Evolutionary conservation across 2,888 invertebrate genomes (phyloP), one percentile per base, ranked within the genome.

Genomic region (Hoplodrina ambigua): DNA sequence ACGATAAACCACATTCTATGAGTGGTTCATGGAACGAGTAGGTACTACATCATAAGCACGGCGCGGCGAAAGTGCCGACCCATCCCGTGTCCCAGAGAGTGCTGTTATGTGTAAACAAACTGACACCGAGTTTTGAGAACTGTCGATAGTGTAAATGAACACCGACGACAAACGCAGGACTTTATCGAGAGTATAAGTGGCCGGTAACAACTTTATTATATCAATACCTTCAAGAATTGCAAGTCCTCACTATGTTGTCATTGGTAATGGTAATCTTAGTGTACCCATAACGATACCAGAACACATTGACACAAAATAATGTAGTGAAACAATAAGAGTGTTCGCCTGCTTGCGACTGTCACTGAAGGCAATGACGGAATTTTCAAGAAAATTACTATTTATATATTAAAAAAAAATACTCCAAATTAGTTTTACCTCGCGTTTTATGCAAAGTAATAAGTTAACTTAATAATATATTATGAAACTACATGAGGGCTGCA

Each of bases 51-150:
- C 46, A 61, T 57, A 78, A 82, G 52, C 61, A 72, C 62, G 53
- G 68, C 72, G 68, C 74, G 63, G 71, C 65, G 70, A 80, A 63
- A 65, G 75, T 75, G 61, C 57, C 70, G 69, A 67, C 79, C 83
- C 81, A 75, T 75, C 83, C 61, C 63, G 70, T 65, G 78, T 81
- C 79, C 81, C 83, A 72, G 60, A 81, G 57, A 84, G 82, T 83
- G 76, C 79, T 86, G 83, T 84, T 85, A 85, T 75, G 78, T 75
- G 84, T 86, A 88, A 88, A 90, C 87, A 85, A 85, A 80, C 79
- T 71, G 74, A 73, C 61, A 59, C 73, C 65, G 74, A 86, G 84
- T 89, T 88, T 85, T 81, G 76, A 87, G 88, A 88, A 87, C 78
- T 83, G 83, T 76, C 66, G 67, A 83, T 73, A 85, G 64, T 83